phyloP scores from a whole-genome alignment of 1,140 invertebrate species.

The Eubasilissa regina region DNA sequence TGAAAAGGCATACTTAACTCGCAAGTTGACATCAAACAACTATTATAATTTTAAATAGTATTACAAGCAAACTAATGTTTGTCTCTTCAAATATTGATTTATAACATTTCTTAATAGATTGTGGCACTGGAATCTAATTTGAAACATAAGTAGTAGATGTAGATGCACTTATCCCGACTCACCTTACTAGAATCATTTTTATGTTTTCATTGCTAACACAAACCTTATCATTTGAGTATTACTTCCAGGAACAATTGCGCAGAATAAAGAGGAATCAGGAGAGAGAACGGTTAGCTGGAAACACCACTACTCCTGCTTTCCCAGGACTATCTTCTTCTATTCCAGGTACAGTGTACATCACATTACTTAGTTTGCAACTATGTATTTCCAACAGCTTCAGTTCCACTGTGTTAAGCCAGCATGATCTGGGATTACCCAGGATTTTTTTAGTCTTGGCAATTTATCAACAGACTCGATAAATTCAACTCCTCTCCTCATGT shows the following conservation, averaged over 20 bases:
- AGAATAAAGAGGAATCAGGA: slow-evolving; percentile 95
- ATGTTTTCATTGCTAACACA: not conserved
- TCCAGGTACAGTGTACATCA: slow-evolving; percentile 13
- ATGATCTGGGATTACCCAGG: not conserved
- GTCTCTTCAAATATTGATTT: too few relatives aligned
- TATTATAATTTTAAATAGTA: too few relatives aligned
- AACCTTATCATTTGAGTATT: not conserved
- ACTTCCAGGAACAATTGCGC: slow-evolving; percentile 86
- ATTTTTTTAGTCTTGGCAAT: not conserved
- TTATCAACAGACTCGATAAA: not conserved
- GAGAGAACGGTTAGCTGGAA: slow-evolving; percentile 79
- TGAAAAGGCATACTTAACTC: too few relatives aligned
- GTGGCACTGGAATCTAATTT: too few relatives aligned
- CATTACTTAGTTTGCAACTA: slow-evolving; percentile 35
- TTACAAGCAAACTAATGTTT: too few relatives aligned
- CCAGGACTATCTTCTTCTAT: not conserved
- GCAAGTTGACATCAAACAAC: too few relatives aligned
- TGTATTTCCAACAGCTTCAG: too few relatives aligned
- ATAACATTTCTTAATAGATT: too few relatives aligned
- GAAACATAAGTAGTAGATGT: too few relatives aligned
- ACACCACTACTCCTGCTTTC: slow-evolving; percentile 64
- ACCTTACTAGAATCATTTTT: too few relatives aligned
- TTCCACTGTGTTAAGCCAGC: too few relatives aligned
- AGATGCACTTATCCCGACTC: too few relatives aligned
- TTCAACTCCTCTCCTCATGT: not conserved